Base-by-base conservation (phyloP, 1,140 invertebrate genomes). In the Propsilocerus akamusi region DNA sequence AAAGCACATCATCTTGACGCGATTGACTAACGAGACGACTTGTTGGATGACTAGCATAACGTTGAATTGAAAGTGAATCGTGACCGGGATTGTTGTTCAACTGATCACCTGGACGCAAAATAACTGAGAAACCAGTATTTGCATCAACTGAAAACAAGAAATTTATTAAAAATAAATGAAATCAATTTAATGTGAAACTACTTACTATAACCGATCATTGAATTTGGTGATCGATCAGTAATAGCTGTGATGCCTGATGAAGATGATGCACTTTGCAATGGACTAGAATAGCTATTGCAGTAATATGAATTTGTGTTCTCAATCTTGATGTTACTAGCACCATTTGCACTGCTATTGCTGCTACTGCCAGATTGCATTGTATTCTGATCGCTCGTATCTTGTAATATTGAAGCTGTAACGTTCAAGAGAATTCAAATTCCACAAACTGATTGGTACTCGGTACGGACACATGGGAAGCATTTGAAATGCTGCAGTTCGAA, bases 341-440 rank as follows among this genome's bases (percentile, higher is more conserved):
- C 80, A 53, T 41, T 41, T 17, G 12, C 14, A 20, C 34, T 41
- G 4, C 34, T 17, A 41, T 41, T 41, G 34, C 34, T 41, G 14
- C 34, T 41, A 20, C 22, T 41, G 14, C 17, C 10, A 20, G 34
- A 73, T 60, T 81, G 78, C 61, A 83, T 74, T 14, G 47, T 55
- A 26, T 56, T 41, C 17, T 41, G 59, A 59, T 83, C 83, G 64
- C 80, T 83, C 48, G 82, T 76, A 69, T 90, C 87, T 74, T 92
- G 86, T 66, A 94, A 78, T 65, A 95, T 94, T 61, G 90, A 94
- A 58, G 89, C 90, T 94, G 77, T 63, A 77, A 74, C 5, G 4
- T 24, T 4, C 12, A 3, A 24, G 25, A 47, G 25, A 47, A 47
- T 46, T 8, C 37, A 14, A 11, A 14, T 11, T 46, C 22, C 46